Base-by-base conservation (phyloP, 2,113 vertebrate species). In the Oriolus oriolus region DNA sequence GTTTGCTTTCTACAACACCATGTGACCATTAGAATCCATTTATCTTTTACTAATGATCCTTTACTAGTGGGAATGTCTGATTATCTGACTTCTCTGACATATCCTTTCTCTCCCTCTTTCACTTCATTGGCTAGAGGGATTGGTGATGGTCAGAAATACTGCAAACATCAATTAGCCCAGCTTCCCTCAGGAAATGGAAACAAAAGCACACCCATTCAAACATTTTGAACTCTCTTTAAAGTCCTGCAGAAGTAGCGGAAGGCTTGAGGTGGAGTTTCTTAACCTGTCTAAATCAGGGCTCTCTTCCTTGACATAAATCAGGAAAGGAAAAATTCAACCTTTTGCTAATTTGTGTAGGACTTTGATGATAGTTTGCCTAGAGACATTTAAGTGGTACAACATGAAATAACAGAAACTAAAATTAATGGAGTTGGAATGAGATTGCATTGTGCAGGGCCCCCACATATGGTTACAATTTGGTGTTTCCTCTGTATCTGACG, bases 371-470 rank as follows among this genome's bases (percentile, higher is more conserved):
- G 86, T 95, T 92, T 66, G 27, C 22, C 68, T 52, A 52, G 56
- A 89, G 70, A 85, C 35, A 65, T 90, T 94, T 84, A 93, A 95
- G 73, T 65, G 52, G 27, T 93, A 86, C 82, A 81, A 83, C 37
- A 71, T 88, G 90, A 86, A 97, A 96, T 88, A 96, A 80, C 90
- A 86, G 82, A 82, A 94, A 77, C 35, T 59, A 87, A 91, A 96
- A 95, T 82, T 91, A 93, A 91, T 91, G 75, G 82, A 90, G 39
- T 47, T 77, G 68, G 81, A 95, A 85, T 92, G 82, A 54, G 66
- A 86, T 86, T 87, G 56, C 68, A 52, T 80, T 77, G 66, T 86
- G 75, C 30, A 74, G 71, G 85, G 68, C 30, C 87, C 33, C 35
- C 35, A 69, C 93, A 96, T 96, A 88, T 94, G 87, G 71, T 92